These are phyloP conservation scores for Drosophila nr. perissopoda DNA, from an alignment of 2,888 invertebrate species.

Conservation along the genomic window DNA sequence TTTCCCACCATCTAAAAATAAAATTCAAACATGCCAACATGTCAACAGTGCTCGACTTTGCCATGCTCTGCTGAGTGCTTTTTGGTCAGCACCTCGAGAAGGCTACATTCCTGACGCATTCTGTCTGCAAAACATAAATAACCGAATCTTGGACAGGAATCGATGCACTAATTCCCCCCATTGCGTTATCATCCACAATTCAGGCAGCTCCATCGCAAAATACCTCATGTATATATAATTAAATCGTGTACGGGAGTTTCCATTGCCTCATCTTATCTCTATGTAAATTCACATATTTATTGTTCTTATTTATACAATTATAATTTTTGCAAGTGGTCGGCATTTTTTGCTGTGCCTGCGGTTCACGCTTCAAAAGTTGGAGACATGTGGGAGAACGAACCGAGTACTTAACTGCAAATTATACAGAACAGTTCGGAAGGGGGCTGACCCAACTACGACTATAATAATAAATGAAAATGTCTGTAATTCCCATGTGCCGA, in stretches of 20 bases:
- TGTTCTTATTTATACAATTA: constrained; percentile 39
- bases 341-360: constrained; percentile 20
- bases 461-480: constrained; percentile 76
- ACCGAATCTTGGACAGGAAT: background rate
- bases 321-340: constrained; percentile 60
- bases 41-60: constrained; percentile 35
- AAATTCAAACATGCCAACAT: constrained; percentile 46
- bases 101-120: background rate
- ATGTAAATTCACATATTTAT: constrained; percentile 28
- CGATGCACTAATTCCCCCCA: background rate
- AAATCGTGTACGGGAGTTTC: constrained; percentile 28
- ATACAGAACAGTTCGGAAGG: constrained; percentile 42
- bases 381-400: constrained; percentile 61
- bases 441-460: constrained; percentile 49
- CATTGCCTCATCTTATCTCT: constrained; percentile 54
- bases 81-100: background rate
- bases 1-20: constrained; percentile 77
- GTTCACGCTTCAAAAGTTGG: constrained; percentile 54
- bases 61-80: constrained; percentile 30
- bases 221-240: constrained; percentile 12
- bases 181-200: background rate
- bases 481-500: constrained; percentile 74
- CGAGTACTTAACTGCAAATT: constrained; percentile 66
- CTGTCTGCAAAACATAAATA: background rate
- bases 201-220: constrained; percentile 2